Conservation (phyloP, 1,140 invertebrate genomes). For the Acromyrmex charruanus region DNA sequence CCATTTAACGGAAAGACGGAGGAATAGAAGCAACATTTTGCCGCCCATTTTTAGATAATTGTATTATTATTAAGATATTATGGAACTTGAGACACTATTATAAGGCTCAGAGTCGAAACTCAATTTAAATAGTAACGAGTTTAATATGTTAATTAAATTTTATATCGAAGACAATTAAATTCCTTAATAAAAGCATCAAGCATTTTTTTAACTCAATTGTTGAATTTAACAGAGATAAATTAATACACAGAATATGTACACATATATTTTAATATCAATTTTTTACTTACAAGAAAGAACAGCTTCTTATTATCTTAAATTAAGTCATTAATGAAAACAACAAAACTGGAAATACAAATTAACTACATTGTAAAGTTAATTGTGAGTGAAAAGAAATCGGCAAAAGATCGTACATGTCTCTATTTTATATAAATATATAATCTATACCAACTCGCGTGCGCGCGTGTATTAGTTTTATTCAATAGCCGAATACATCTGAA, state of each 20-base stretch:
- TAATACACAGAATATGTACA: background rate
- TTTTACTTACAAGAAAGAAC: constrained; percentile 8
- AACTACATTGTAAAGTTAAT: constrained; percentile 40
- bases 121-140: constrained; percentile 25
- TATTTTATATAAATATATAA: constrained; percentile 44
- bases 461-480: background rate
- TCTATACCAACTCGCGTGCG: background rate
- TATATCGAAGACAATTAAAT: constrained; percentile 43
- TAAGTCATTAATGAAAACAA: constrained; percentile 1
- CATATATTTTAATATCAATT: constrained; percentile 12
- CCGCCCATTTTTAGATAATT: constrained; percentile 54
- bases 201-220: background rate
- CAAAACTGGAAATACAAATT: background rate
- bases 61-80: constrained; percentile 41
- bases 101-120: constrained; percentile 5
- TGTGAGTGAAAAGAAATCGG: constrained; percentile 9
- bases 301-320: constrained; percentile 28
- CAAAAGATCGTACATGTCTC: background rate
- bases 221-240: background rate
- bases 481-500: constrained; percentile 4
- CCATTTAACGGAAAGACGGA: constrained; percentile 45
- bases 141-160: constrained; percentile 34
- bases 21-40: constrained; percentile 36
- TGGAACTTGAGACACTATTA: constrained; percentile 4
- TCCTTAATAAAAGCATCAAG: background rate